Evolutionary conservation across 1,140 invertebrate species (phyloP).

Genomic region (Musca domestica): DNA sequence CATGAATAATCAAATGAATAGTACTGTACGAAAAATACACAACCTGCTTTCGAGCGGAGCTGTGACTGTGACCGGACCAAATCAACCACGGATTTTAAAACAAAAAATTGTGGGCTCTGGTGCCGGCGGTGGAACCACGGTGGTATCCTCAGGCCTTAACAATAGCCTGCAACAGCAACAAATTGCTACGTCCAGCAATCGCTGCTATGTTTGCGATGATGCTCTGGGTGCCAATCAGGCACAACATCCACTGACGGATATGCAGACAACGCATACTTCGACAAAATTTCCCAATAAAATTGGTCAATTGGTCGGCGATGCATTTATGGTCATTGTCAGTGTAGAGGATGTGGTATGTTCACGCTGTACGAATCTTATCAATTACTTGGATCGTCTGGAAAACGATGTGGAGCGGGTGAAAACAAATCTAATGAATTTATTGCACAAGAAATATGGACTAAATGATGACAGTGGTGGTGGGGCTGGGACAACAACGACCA

Average conservation of each 20-base stretch:
- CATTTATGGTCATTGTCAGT: constrained; percentile 50
- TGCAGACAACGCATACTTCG: constrained; percentile 45
- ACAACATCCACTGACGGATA: constrained; percentile 44
- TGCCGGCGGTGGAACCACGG: constrained; percentile 32
- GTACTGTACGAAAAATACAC: constrained; percentile 52
- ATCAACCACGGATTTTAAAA: constrained; percentile 49
- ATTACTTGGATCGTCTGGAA: constrained; percentile 51
- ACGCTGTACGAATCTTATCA: constrained; percentile 50
- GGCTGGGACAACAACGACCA: constrained; percentile 13
- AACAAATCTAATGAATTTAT: constrained; percentile 46
- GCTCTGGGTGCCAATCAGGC: constrained; percentile 31
- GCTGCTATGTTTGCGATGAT: constrained; percentile 52
- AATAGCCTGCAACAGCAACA: constrained; percentile 27
- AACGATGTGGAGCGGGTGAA: constrained; percentile 51
- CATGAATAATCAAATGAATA: constrained; percentile 50
- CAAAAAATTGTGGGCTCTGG: constrained; percentile 31
- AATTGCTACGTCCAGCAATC: constrained; percentile 14
- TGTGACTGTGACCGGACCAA: constrained; percentile 50
- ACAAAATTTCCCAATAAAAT: constrained; percentile 53
- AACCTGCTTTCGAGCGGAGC: constrained; percentile 52
- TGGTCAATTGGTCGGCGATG: constrained; percentile 50
- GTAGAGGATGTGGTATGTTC: constrained; percentile 52
- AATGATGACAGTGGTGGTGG: constrained; percentile 44
- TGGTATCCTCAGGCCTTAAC: constrained; percentile 2
- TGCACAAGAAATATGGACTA: constrained; percentile 52